Evolutionary conservation across 2,888 invertebrate genomes (phyloP), one percentile per base, ranked within the genome.

Genomic region (Oxyteleia sp.): DNA sequence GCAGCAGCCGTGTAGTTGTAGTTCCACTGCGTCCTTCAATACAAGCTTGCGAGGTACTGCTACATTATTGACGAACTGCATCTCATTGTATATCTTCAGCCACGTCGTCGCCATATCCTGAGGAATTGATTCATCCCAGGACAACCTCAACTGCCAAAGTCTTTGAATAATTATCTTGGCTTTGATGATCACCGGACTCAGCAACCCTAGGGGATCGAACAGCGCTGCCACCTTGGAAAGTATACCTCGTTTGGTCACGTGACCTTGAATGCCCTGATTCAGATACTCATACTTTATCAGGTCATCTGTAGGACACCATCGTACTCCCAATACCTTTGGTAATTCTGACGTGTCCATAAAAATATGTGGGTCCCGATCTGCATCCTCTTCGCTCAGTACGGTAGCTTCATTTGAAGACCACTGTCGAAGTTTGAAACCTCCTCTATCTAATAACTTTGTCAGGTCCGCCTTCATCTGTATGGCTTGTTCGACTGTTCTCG

Each of bases 1-100:
- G 13, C 61, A 63, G 18, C 61, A 63, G 15, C 61, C 47, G 8
- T 63, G 43, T 18, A 63, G 18, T 63, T 63, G 61, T n/a, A 13
- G 18, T 7, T 63, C 29, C 0, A 32, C 16, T 18, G 32, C 29
- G 45, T 7, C 61, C 13, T 4, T 4, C 1, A 47, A 0, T 23
- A 7, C n/a, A 29, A 63, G 29, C 20, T 63, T 63, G 2, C 45
- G 45, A 26, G 61, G 47, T 11, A 63, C 15, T 8, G 23, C 18
- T 5, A 63, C n/a, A 1, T 63, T 32, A 10, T 63, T 63, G 18
- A 63, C 16, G 13, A 32, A 10, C 2, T 16, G 32, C 32, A 63
- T 32, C 11, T 63, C 29, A 1, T 63, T 32, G 7, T 63, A 26
- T 8, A 63, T 13, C 10, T 15, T 26, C 10, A 13, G 3, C 59